Evolutionary conservation across 2,888 invertebrate genomes (phyloP).

Genomic region (Campoplex nolae): DNA sequence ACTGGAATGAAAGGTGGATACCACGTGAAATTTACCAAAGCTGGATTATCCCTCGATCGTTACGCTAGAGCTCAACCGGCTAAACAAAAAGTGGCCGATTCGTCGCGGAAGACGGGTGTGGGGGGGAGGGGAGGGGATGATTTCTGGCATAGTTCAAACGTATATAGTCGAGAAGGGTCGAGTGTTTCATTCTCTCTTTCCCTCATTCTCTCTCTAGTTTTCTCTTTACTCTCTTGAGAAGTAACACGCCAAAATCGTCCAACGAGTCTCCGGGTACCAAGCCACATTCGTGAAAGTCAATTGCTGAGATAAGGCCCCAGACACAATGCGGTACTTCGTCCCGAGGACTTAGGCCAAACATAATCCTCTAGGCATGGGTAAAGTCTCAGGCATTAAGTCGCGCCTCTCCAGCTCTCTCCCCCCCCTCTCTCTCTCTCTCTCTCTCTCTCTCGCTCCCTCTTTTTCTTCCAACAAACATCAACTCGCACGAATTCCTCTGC

Average conservation of each 20-base stretch:
- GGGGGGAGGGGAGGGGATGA: not conserved
- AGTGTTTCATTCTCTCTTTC: slow-evolving; percentile 17
- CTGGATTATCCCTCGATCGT: slow-evolving; percentile 63
- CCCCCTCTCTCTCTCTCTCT: not conserved
- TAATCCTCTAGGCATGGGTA: slow-evolving; percentile 76
- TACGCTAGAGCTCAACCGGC: slow-evolving; percentile 30
- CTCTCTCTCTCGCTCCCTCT: not conserved
- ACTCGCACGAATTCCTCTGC: slow-evolving; percentile 38
- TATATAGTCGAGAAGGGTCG: slow-evolving; percentile 20
- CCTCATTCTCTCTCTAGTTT: slow-evolving; percentile 15
- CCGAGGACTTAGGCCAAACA: slow-evolving; percentile 75
- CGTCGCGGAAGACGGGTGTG: not conserved
- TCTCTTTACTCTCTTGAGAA: slow-evolving; percentile 21
- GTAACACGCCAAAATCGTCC: slow-evolving; percentile 48
- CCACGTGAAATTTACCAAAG: slow-evolving; percentile 67
- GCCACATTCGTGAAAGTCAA: slow-evolving; percentile 73
- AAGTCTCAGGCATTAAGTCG: slow-evolving; percentile 74
- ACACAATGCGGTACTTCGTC: slow-evolving; percentile 80
- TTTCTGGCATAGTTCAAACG: slow-evolving; percentile 56
- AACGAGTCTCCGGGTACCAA: slow-evolving; percentile 56
- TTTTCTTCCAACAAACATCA: slow-evolving; percentile 37
- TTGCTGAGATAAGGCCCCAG: slow-evolving; percentile 78
- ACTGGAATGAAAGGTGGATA: slow-evolving; percentile 17
- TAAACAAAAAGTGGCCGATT: slow-evolving; percentile 62
- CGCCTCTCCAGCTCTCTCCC: slow-evolving; percentile 23